Percentiles rank a stretch among this genome's conserved stretches.
Evolutionary conservation across 2,888 invertebrate genomes (phyloP).

Genomic region (Thymelicus acteon): DNA sequence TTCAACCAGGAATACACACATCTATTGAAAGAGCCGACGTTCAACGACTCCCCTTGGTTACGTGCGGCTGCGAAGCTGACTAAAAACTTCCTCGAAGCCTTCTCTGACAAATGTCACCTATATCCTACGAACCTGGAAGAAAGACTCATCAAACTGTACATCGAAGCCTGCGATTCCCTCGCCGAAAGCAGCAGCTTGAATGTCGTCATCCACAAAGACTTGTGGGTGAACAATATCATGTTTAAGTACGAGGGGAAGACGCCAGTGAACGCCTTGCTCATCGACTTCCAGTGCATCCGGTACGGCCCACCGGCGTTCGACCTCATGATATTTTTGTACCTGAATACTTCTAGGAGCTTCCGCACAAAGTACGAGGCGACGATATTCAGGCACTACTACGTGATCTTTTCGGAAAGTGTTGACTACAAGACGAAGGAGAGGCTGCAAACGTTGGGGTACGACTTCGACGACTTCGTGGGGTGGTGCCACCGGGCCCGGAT

Average conservation of each 20-base stretch:
- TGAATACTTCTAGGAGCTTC: constrained; percentile 60
- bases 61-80: constrained; percentile 62
- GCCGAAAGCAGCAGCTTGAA: constrained; percentile 60
- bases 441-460: constrained; percentile 44
- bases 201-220: constrained; percentile 67
- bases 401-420: constrained; percentile 53
- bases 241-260: constrained; percentile 59
- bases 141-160: constrained; percentile 49
- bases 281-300: constrained; percentile 70
- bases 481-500: constrained; percentile 40
- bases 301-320: constrained; percentile 73
- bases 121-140: constrained; percentile 52
- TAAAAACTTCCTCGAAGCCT: constrained; percentile 56
- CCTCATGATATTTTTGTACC: constrained; percentile 60
- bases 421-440: constrained; percentile 52
- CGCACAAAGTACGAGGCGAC: constrained; percentile 56
- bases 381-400: constrained; percentile 58
- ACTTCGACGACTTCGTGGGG: constrained; percentile 32
- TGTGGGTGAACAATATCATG: constrained; percentile 74
- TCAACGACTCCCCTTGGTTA: constrained; percentile 61
- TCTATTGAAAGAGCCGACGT: constrained; percentile 57
- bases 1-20: constrained; percentile 53
- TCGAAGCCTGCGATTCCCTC: constrained; percentile 59
- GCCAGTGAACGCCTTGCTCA: constrained; percentile 59
- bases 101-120: constrained; percentile 54